Evolutionary conservation across 2,113 vertebrate genomes (phyloP).

Genomic region (Eptesicus fuscus): DNA sequence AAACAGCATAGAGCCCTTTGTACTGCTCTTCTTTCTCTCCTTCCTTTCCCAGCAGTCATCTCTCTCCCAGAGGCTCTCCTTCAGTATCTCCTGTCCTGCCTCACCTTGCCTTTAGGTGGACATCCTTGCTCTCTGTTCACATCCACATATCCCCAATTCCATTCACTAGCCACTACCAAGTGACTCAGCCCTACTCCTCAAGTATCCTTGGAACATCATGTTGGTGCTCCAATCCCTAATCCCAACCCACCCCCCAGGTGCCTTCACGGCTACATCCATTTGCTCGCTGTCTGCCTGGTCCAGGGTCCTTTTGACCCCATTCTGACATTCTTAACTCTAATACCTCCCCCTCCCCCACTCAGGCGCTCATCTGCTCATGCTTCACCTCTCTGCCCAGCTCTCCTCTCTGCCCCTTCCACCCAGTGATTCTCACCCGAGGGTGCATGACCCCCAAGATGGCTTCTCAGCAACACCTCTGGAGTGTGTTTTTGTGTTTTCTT

Average conservation of each 20-base stretch:
- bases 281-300: neutral
- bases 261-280: neutral
- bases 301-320: rapidly evolving
- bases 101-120: neutral
- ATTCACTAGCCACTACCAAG: neutral
- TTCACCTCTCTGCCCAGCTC: neutral
- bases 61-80: neutral
- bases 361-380: neutral
- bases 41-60: too few relatives aligned
- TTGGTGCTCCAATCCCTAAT: neutral
- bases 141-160: neutral
- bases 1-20: neutral
- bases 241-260: neutral
- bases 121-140: neutral
- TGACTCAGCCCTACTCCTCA: neutral
- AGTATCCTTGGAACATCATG: neutral
- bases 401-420: neutral
- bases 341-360: neutral
- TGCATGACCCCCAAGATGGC: neutral
- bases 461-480: neutral
- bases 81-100: rapidly evolving
- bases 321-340: neutral
- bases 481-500: neutral
- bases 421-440: neutral
- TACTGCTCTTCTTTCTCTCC: neutral